Conservation (phyloP, 2,888 invertebrate genomes). For the Agrilus cyanescens region DNA sequence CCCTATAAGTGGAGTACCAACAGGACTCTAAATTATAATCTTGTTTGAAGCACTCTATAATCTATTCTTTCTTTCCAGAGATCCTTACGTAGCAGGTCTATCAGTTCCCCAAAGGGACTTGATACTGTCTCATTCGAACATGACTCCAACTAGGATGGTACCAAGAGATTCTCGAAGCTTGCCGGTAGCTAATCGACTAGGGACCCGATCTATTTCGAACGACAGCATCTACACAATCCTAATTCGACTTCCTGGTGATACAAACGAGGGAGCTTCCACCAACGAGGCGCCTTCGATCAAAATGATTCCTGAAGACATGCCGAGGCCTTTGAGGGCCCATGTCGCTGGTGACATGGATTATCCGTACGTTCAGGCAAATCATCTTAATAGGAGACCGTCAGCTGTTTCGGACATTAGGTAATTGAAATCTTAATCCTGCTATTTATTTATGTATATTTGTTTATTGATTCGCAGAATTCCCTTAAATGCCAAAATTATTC, state of each 20-base stretch:
- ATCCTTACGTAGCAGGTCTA: slow-evolving; percentile 45
- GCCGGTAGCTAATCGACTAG: slow-evolving; percentile 50
- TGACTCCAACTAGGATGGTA: slow-evolving; percentile 32
- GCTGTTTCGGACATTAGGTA: slow-evolving; percentile 61
- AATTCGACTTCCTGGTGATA: slow-evolving; percentile 63
- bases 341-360: slow-evolving; percentile 8
- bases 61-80: slow-evolving; percentile 31
- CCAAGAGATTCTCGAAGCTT: slow-evolving; percentile 51
- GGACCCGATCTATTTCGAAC: slow-evolving; percentile 49
- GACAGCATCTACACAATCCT: slow-evolving; percentile 86
- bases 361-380: slow-evolving; percentile 22
- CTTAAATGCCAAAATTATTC: slow-evolving; percentile 74
- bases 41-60: no score
- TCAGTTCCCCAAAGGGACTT: slow-evolving; percentile 22
- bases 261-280: slow-evolving; percentile 25
- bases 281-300: slow-evolving; percentile 62
- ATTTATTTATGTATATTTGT: no score
- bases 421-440: no score
- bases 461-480: slow-evolving; percentile 49
- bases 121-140: slow-evolving; percentile 25
- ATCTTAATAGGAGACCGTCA: slow-evolving; percentile 43
- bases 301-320: slow-evolving; percentile 56
- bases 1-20: no score
- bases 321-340: slow-evolving; percentile 21
- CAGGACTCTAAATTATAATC: no score